These are phyloP conservation scores for Acipenser oxyrinchus DNA, from an alignment of 2,797 vertebrate genomes.

Conservation along the genomic window DNA sequence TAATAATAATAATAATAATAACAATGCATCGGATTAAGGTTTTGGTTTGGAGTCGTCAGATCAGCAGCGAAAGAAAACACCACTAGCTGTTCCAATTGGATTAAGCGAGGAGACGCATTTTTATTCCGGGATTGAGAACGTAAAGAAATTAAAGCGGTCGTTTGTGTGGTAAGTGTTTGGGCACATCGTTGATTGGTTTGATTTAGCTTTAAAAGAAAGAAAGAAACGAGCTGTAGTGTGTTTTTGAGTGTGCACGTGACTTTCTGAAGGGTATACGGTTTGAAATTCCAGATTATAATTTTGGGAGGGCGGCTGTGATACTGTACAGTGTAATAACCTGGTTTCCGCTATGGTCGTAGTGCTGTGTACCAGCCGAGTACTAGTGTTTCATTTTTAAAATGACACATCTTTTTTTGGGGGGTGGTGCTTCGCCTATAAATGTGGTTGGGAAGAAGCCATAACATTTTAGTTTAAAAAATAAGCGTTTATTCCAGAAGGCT, in stretches of 20 bases:
- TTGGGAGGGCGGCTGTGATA: slow-evolving; percentile 43
- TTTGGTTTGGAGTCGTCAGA: slow-evolving; percentile 29
- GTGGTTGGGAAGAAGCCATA: too few relatives aligned
- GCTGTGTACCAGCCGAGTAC: too few relatives aligned
- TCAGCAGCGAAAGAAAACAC: slow-evolving; percentile 51
- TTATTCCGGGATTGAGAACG: slow-evolving; percentile 67
- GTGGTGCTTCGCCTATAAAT: too few relatives aligned
- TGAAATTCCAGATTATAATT: slow-evolving; percentile 65
- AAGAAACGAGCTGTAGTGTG: too few relatives aligned
- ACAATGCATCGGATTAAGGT: slow-evolving; percentile 50
- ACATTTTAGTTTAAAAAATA: too few relatives aligned
- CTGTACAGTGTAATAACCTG: too few relatives aligned
- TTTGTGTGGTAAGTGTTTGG: slow-evolving; percentile 44
- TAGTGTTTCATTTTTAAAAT: too few relatives aligned
- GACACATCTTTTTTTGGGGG: too few relatives aligned
- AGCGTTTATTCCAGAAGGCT: too few relatives aligned
- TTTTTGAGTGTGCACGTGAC: slow-evolving; percentile 20
- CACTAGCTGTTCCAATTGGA: slow-evolving; percentile 56
- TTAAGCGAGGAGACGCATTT: slow-evolving; percentile 64
- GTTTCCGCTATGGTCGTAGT: too few relatives aligned
- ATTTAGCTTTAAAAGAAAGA: background rate
- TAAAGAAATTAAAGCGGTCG: slow-evolving; percentile 59
- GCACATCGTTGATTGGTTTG: background rate
- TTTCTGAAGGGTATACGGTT: slow-evolving; percentile 25
- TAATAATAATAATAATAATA: slow-evolving; percentile 16